These are phyloP conservation scores for Bucco capensis DNA, from an alignment of 2,113 vertebrate genomes.

Conservation along the genomic window DNA sequence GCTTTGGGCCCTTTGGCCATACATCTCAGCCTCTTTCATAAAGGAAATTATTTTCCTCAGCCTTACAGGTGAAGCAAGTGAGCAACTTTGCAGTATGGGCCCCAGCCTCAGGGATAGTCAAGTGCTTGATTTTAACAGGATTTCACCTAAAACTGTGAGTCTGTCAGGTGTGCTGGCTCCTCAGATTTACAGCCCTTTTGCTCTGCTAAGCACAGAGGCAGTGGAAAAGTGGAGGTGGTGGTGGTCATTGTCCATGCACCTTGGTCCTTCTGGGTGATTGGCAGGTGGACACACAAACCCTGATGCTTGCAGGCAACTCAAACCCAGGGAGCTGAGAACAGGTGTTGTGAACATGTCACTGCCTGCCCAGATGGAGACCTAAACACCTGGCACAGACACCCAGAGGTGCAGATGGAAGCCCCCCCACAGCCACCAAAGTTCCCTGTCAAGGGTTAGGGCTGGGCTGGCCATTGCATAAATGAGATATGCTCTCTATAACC, in stretches of 20 bases:
- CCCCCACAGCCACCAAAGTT: background rate
- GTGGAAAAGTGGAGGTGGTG: background rate
- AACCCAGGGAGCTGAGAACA: background rate
- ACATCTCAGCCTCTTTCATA: background rate
- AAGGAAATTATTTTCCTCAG: constrained; percentile 7
- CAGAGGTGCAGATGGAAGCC: background rate
- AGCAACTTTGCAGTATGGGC: background rate
- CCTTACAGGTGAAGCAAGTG: background rate
- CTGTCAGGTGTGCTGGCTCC: background rate
- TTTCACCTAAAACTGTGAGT: background rate
- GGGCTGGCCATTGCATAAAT: too few relatives aligned
- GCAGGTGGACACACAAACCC: background rate
- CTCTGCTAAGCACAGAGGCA: background rate
- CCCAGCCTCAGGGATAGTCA: background rate
- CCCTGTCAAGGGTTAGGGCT: too few relatives aligned
- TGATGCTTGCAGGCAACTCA: accelerated
- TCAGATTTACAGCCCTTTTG: background rate
- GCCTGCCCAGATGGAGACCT: background rate
- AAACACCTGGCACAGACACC: background rate
- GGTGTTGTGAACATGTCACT: accelerated
- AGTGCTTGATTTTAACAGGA: constrained; percentile 1
- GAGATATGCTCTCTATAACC: too few relatives aligned
- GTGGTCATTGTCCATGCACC: accelerated
- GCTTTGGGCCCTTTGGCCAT: background rate
- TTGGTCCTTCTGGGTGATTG: background rate